Evolutionary conservation across 2,888 invertebrate species (phyloP).

Genomic region (Drosophila peninsularis): DNA sequence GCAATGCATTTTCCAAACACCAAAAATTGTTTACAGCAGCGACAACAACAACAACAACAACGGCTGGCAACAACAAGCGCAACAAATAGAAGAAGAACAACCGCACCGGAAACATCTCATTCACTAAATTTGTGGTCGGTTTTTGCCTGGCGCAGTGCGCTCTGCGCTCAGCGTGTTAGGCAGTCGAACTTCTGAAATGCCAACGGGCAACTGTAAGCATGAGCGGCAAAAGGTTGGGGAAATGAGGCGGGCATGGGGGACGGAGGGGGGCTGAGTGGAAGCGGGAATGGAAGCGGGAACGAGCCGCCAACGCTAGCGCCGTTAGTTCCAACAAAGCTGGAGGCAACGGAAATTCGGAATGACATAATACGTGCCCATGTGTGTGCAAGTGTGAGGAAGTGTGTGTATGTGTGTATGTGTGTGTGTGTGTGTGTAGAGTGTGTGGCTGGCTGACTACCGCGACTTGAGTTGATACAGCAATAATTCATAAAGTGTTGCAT

Average conservation of each 20-base stretch:
- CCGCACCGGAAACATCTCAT: constrained; percentile 82
- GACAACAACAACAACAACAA: constrained; percentile 38
- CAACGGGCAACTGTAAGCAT: constrained; percentile 52
- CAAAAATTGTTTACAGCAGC: constrained; percentile 74
- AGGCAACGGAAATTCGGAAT: constrained; percentile 80
- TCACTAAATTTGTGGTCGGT: constrained; percentile 81
- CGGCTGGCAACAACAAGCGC: constrained; percentile 23
- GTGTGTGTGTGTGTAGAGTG: constrained; percentile 30
- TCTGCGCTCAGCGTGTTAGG: constrained; percentile 58
- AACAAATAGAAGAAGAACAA: constrained; percentile 61
- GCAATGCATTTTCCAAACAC: constrained; percentile 81
- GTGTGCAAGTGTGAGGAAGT: constrained; percentile 28
- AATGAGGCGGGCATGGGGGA: constrained; percentile 6
- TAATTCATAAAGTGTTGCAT: constrained; percentile 82
- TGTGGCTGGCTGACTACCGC: constrained; percentile 70
- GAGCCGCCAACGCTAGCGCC: constrained; percentile 54
- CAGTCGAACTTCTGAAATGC: constrained; percentile 79
- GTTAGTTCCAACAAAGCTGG: constrained; percentile 75
- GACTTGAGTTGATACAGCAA: constrained; percentile 81
- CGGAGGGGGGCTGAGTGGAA: background rate
- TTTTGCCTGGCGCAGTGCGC: constrained; percentile 60
- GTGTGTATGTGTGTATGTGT: constrained; percentile 2
- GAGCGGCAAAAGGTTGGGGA: constrained; percentile 1
- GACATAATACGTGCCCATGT: constrained; percentile 78
- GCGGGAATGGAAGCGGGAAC: constrained; percentile 20